A percentile compares a stretch with the other conserved stretches of the same genome.
Conservation (phyloP, 2,113 vertebrate genomes). For the Thryonomys swinderianus region DNA sequence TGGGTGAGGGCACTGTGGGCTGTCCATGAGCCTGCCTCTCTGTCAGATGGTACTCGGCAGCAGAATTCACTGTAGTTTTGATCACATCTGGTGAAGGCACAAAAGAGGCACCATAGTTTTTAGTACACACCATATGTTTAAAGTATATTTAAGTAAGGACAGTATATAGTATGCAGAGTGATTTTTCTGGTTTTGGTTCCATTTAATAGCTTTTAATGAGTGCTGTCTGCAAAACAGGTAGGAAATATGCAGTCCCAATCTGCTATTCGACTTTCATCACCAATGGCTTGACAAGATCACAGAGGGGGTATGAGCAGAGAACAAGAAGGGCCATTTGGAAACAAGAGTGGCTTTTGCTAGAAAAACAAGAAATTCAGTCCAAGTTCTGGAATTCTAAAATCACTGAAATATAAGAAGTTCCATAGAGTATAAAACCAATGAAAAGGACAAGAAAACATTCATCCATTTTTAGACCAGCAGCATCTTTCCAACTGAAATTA, state of each 20-base stretch:
- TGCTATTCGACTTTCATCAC: neutral
- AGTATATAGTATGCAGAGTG: neutral
- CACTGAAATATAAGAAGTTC: neutral
- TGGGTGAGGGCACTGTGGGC: neutral
- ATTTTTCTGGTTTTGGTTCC: neutral
- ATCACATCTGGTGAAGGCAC: neutral
- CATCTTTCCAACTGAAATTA: slow-evolving; percentile 47
- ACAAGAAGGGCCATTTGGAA: neutral
- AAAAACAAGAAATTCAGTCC: slow-evolving; percentile 10
- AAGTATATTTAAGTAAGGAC: slow-evolving; percentile 12
- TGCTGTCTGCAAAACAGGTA: neutral
- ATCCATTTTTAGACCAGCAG: neutral
- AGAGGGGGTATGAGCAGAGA: neutral
- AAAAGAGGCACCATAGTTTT: neutral
- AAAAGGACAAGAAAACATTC: neutral
- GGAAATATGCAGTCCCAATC: neutral
- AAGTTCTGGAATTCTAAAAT: neutral
- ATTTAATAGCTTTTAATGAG: neutral
- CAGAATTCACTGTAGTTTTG: neutral
- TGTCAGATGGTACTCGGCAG: neutral
- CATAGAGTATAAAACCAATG: neutral
- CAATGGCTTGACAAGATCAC: neutral
- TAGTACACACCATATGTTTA: neutral
- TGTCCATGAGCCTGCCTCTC: neutral
- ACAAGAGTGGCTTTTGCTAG: neutral